phyloP scores from a whole-genome alignment of 2,113 vertebrate species.

The Ammospiza caudacuta region DNA sequence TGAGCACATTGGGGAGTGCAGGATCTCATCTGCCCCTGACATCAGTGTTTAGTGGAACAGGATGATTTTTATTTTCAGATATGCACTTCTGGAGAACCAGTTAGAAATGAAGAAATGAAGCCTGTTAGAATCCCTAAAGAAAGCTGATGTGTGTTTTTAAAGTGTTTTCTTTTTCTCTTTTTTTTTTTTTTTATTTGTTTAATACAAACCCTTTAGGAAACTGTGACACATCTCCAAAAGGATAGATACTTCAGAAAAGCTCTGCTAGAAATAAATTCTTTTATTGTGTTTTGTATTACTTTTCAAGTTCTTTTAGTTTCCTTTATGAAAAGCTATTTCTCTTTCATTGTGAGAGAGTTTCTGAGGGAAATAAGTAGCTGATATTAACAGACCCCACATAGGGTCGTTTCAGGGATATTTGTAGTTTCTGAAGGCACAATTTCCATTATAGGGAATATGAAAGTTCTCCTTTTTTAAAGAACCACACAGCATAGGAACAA shows the following conservation, averaged over 20 bases:
- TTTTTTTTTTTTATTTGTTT: neutral
- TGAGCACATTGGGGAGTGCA: neutral
- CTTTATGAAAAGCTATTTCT: slow-evolving; percentile 56
- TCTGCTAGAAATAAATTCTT: slow-evolving; percentile 16
- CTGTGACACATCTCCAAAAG: neutral
- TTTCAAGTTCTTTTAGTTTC: slow-evolving; percentile 18
- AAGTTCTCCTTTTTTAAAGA: slow-evolving; percentile 24
- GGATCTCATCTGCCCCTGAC: neutral
- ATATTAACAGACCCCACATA: neutral
- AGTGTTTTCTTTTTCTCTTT: neutral
- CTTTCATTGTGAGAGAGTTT: neutral
- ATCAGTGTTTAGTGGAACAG: neutral
- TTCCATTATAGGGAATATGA: neutral
- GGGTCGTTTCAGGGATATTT: slow-evolving; percentile 11
- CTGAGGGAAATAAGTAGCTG: neutral
- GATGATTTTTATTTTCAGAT: neutral
- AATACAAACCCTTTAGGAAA: slow-evolving; percentile 2
- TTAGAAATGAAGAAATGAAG: neutral
- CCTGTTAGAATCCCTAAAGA: neutral
- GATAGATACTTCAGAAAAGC: neutral
- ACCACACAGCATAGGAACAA: neutral
- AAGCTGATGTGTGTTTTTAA: neutral
- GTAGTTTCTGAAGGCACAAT: slow-evolving; percentile 2
- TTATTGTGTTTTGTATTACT: slow-evolving; percentile 48
- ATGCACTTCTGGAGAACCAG: neutral